Conservation (phyloP, 2,888 invertebrate genomes). For the Mesorhabditis spiculigera region DNA sequence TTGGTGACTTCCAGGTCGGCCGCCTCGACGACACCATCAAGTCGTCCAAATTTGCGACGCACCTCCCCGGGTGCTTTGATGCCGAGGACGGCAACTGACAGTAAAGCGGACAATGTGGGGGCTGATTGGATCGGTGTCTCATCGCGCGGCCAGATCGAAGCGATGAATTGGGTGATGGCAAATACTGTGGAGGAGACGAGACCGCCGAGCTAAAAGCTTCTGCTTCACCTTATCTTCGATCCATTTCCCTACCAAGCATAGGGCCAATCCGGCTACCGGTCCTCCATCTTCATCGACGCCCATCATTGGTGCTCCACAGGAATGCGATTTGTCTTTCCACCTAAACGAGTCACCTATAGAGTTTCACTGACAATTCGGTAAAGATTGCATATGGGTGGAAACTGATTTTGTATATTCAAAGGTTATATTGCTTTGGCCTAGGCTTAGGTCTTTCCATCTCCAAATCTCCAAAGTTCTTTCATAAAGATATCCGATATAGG, state of each 20-base stretch:
- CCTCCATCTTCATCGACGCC: background rate
- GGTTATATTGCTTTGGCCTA: no score
- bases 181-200: constrained; percentile 4
- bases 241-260: background rate
- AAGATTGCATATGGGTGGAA: no score
- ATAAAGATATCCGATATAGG: no score
- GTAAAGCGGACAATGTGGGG: background rate
- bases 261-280: constrained; percentile 3
- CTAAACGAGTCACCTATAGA: background rate
- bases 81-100: background rate
- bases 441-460: no score
- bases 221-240: background rate
- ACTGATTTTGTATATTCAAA: no score
- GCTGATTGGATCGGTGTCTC: constrained; percentile 1
- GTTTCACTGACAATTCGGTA: no score
- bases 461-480: no score
- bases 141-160: background rate
- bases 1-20: no score
- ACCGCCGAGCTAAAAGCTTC: background rate
- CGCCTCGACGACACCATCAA: background rate
- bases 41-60: background rate
- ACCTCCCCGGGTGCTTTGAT: background rate
- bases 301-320: background rate
- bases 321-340: background rate
- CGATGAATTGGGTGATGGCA: background rate